phyloP scores from a whole-genome alignment of 2,797 vertebrate genomes.

The Simalia tracyae region DNA sequence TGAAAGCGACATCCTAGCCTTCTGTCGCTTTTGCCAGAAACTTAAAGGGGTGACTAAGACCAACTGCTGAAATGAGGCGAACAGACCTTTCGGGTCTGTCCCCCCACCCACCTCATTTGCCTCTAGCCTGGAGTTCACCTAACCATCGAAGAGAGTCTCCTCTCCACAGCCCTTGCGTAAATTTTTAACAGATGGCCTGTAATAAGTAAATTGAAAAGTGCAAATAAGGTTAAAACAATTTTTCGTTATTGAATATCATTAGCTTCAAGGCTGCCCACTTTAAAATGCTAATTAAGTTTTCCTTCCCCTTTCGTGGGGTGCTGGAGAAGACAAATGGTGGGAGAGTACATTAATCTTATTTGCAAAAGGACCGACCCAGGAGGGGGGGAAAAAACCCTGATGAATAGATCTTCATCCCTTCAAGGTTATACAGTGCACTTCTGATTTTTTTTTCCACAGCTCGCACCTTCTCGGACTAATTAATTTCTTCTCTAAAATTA shows the following conservation, averaged over 20 bases:
- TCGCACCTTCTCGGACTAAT: constrained; percentile 17
- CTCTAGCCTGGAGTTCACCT: constrained; percentile 63
- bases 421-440: constrained; percentile 22
- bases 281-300: constrained; percentile 73
- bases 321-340: constrained; percentile 59
- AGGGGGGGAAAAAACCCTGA: constrained; percentile 1
- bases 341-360: constrained; percentile 61
- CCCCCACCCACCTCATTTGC: constrained; percentile 49
- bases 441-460: constrained; percentile 43
- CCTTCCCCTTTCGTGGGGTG: constrained; percentile 59
- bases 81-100: constrained; percentile 23
- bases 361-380: constrained; percentile 52
- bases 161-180: constrained; percentile 66
- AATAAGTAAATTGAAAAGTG: constrained; percentile 77
- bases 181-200: constrained; percentile 75
- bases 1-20: constrained; percentile 14
- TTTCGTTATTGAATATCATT: constrained; percentile 76
- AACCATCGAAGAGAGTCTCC: constrained; percentile 61
- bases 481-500: constrained; percentile 46
- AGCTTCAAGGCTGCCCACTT: constrained; percentile 74
- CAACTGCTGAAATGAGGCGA: constrained; percentile 65
- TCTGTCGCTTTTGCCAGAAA: constrained; percentile 60
- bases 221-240: constrained; percentile 77
- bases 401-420: constrained; percentile 17
- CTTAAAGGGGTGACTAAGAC: constrained; percentile 49